Evolutionary conservation across 2,888 invertebrate genomes (phyloP), one percentile per base, ranked within the genome.

Genomic region (Allygus modestus): DNA sequence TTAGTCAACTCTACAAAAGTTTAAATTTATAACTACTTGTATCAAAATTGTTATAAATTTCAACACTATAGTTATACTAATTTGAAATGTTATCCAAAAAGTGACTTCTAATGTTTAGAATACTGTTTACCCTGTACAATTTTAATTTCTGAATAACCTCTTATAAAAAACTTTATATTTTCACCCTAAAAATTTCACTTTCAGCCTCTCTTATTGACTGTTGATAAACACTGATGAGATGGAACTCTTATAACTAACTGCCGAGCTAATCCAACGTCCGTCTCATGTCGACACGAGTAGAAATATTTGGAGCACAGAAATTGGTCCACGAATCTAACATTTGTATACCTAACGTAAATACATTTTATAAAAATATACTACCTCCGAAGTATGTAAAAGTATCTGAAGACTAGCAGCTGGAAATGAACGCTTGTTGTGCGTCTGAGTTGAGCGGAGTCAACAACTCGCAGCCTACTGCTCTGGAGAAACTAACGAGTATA

Each of bases 301-400:
- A 73, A 73, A 41, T 41, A 73, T 73, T 41, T 41, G 1, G 41
- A 28, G 65, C 28, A 28, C 31, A 65, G 28, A 37, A 69, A 77
- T 77, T 77, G 77, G 77, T 77, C 77, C 77, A 77, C 77, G 37
- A 77, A 15, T 77, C 15, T 77, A 15, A 41, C 41, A 41, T 5
- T 31, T 23, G 43, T 77, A 26, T 51, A 37, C 46, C 33, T 46
- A 77, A 77, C 41, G 23, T 77, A 77, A 77, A 26, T 46, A 77
- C 77, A 77, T 77, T 20, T 77, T 77, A 77, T 28, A 77, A 77
- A 77, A 77, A 77, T 77, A 77, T 77, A 77, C 41, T 73, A 41
- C 28, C 41, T 77, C 20, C 23, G 37, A 77, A 77, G 43, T 43
- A n/a, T 43, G 46, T 77, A 46, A 41, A 51, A 26, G 77, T 77